Base-by-base conservation (phyloP, 2,888 invertebrate genomes). In the Cosmia trapezina region DNA sequence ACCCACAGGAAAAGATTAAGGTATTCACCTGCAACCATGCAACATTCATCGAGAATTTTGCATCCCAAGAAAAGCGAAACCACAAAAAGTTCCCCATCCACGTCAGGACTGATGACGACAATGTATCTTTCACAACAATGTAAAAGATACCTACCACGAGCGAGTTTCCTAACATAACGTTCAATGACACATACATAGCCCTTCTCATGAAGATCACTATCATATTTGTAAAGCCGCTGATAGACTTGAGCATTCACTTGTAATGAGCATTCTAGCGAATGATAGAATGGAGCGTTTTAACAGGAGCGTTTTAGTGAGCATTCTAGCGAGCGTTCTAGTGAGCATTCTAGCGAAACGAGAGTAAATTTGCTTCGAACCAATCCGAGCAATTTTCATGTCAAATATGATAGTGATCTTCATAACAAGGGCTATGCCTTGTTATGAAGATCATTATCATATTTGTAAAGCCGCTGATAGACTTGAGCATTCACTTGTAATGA, bases 21-120 rank as follows among this genome's bases (percentile, higher is more conserved):
- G n/a, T 74, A 19, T 43, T 43, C 12, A 60, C 22, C 33, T 49
- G 14, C 12, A 59, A 43, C 81, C 57, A 49, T 43, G 49, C 0
- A 14, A 64, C n/a, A 43, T 12, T 47, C 17, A 45, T 3, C 28
- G 1, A 43, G 3, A 19, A 62, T 43, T 19, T 75, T 63, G 22
- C 81, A 41, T 76, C 45, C 33, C 12, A 63, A 45, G 77, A 76
- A 81, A 33, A 19, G 7, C 1, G 0, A 12, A n/a, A 78, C 81
- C 77, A 63, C 77, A 78, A 28, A 37, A 68, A 41, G 17, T 45
- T 63, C 57, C 76, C 81, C 62, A 22, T 19, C 1, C 28, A 12
- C 73, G n/a, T 56, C 41, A 47, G n/a, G 4, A n/a, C n/a, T 53
- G 60, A 22, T 5, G 22, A 33, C 54, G 12, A n/a, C 56, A 22